These are phyloP conservation scores for Heliornis fulica DNA, from an alignment of 2,113 vertebrate species.

Conservation along the genomic window DNA sequence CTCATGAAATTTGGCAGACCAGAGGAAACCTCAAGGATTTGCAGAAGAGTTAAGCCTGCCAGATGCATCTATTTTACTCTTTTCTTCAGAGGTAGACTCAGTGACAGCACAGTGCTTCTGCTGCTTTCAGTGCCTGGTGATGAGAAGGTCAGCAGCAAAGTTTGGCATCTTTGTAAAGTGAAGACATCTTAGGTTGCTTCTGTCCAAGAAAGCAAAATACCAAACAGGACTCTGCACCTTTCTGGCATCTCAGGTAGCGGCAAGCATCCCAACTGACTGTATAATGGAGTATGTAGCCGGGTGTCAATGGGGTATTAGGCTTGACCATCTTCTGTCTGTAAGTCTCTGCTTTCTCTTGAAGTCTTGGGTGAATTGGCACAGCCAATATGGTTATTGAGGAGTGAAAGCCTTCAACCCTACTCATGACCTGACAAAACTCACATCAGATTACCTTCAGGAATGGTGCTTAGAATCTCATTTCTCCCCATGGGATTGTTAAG, in stretches of 20 bases:
- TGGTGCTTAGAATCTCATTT: neutral
- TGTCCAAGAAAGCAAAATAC: neutral
- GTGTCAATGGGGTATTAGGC: neutral
- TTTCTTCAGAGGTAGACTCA: neutral
- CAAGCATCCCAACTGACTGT: neutral
- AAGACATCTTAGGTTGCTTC: neutral
- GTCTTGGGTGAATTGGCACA: neutral
- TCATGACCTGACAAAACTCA: neutral
- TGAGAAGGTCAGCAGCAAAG: neutral
- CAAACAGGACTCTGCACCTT: neutral
- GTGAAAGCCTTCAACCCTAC: neutral
- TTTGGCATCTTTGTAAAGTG: neutral
- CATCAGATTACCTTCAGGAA: neutral
- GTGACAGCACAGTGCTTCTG: neutral
- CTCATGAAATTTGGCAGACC: neutral
- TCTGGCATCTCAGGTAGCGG: neutral
- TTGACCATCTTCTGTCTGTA: neutral
- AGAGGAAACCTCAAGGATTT: neutral
- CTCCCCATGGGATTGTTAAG: neutral
- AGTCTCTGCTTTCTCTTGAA: neutral
- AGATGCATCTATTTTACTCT: neutral
- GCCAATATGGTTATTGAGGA: neutral
- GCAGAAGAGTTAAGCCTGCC: neutral
- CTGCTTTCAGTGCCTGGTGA: neutral
- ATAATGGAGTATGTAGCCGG: neutral